A percentile compares a stretch with the other conserved stretches of the same genome.
Evolutionary conservation across 2,797 vertebrate species (phyloP).

Genomic region (Tapirus indicus): DNA sequence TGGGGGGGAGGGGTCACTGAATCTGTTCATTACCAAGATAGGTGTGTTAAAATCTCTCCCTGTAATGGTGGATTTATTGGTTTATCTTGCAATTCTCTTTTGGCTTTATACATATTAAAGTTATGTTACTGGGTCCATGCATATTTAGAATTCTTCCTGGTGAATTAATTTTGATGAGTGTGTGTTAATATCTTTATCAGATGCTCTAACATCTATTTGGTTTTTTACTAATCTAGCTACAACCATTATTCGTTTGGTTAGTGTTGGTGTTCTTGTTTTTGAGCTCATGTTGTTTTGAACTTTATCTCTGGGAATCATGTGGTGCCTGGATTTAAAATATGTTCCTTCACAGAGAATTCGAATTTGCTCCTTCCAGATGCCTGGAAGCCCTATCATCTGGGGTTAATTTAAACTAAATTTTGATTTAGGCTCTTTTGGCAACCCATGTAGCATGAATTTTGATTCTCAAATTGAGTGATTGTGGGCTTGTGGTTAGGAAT

Average conservation of each 20-base stretch:
- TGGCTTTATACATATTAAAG: neutral
- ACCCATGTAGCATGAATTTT: conserved; percentile 29
- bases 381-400: conserved; percentile 58
- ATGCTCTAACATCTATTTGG: neutral
- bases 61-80: neutral
- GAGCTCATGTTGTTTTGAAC: conserved; percentile 46
- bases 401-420: conserved; percentile 73
- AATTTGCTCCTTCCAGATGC: conserved; percentile 28
- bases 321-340: conserved; percentile 48
- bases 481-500: conserved; percentile 53
- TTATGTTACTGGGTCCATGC: neutral
- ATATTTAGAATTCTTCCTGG: neutral
- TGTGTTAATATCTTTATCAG: neutral
- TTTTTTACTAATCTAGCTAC: neutral
- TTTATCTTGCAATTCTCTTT: neutral
- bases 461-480: conserved; percentile 61
- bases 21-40: neutral
- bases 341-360: conserved; percentile 23
- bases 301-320: conserved; percentile 51
- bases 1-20: neutral
- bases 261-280: conserved; percentile 31
- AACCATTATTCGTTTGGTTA: neutral
- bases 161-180: neutral
- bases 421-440: conserved; percentile 62
- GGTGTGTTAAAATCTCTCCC: neutral